These are phyloP conservation scores for Gila orcuttii DNA, from an alignment of 2,113 vertebrate species.

Conservation along the genomic window DNA sequence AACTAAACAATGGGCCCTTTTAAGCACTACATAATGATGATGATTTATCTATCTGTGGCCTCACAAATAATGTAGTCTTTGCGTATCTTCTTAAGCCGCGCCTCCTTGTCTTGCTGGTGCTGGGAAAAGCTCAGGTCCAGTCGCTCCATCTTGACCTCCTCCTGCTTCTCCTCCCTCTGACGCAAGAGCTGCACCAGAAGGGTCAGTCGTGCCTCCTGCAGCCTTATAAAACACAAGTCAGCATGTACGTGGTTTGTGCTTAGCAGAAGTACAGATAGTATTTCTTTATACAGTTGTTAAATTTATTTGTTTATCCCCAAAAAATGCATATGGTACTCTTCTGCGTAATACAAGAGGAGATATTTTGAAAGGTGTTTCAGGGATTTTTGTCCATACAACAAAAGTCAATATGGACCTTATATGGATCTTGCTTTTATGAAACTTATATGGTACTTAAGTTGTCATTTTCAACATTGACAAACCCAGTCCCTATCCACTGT, in stretches of 20 bases:
- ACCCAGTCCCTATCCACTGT: no score
- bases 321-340: no score
- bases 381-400: no score
- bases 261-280: neutral
- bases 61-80: conserved; percentile 69
- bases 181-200: conserved; percentile 78
- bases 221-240: conserved; percentile 67
- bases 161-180: conserved; percentile 73
- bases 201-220: conserved; percentile 82
- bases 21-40: neutral
- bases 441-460: no score
- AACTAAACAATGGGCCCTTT: neutral
- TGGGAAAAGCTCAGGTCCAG: conserved; percentile 75
- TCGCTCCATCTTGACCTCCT: conserved; percentile 64
- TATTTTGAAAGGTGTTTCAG: no score
- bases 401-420: no score
- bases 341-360: no score
- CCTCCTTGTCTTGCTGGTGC: conserved; percentile 75
- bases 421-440: no score
- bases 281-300: neutral
- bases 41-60: conserved; percentile 10
- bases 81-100: conserved; percentile 74
- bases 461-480: no score
- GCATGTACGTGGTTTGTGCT: neutral
- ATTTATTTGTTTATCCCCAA: neutral